Base-by-base conservation (phyloP, 2,113 vertebrate species). In the Crotalus viridis region DNA sequence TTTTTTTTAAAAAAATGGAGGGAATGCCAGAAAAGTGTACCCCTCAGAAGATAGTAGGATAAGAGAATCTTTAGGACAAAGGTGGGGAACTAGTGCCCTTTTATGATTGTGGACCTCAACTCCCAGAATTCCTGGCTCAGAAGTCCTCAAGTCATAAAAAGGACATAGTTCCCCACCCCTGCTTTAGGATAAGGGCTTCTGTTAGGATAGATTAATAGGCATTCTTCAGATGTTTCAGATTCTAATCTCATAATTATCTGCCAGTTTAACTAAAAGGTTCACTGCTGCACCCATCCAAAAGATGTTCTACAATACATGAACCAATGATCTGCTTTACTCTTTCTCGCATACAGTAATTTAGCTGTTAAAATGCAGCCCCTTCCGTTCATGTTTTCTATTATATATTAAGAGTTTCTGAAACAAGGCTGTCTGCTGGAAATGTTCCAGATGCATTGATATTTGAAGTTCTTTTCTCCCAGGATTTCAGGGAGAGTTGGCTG, bases 301-400 rank as follows among this genome's bases (percentile, higher is more conserved):
- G 13, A 88, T 56, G 0, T 51, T 48, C 9, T 69, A 4, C 3
- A 33, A 33, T n/a, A 57, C 21, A 61, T 22, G 19, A 28, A 57
- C 56, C 39, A 89, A 46, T 26, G n/a, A 89, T 89, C 26, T 51
- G 24, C 26, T 57, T 43, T 17, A 85, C 90, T 54, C 5, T 39
- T 5, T 26, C 54, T 33, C 46, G n/a, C 48, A 39, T 57, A 28
- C 39, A 52, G 56, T 89, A 61, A 81, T 91, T 10, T 64, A 28
- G 46, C n/a, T 4, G 10, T 55, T 48, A 22, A 46, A 26, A 46
- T 64, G 22, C 46, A 81, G 19, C 39, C 81, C n/a, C 26, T 81
- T 91, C 26, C 17, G 24, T 90, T 90, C 61, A 46, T 88, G 26
- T 91, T 91, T 81, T 85, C 52, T 89, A 81, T 81, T 89, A 88